Evolutionary conservation across 2,797 vertebrate genomes (phyloP).

Genomic region (Urocyon cinereoargenteus): DNA sequence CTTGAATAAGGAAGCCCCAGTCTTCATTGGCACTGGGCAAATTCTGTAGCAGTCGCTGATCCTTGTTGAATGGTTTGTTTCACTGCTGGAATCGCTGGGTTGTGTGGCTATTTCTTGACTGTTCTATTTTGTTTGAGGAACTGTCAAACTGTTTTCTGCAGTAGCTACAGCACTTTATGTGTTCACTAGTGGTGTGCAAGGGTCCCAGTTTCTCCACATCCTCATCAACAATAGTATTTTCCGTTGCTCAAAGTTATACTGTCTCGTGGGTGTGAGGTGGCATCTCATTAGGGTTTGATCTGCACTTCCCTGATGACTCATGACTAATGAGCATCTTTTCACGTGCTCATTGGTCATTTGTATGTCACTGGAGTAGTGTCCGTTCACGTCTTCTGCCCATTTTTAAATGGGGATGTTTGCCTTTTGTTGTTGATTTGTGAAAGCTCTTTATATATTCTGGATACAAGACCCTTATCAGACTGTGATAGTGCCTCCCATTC

Average conservation of each 20-base stretch:
- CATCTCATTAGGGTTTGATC: neutral
- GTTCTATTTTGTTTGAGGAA: neutral
- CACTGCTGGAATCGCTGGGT: neutral
- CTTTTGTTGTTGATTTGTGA: neutral
- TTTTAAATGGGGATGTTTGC: neutral
- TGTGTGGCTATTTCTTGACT: neutral
- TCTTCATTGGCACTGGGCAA: neutral
- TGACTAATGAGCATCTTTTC: neutral
- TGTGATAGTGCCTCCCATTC: neutral
- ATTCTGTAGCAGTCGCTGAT: neutral
- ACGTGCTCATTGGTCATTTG: neutral
- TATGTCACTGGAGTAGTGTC: neutral
- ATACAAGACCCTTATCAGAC: neutral
- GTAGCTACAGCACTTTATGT: neutral
- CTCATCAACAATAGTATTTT: neutral
- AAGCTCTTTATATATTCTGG: neutral
- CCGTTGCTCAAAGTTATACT: neutral
- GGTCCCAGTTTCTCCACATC: neutral
- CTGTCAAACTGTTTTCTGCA: neutral
- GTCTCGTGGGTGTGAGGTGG: neutral
- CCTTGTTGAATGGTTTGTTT: neutral
- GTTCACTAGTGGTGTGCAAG: neutral
- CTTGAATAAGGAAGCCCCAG: neutral
- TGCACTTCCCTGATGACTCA: neutral
- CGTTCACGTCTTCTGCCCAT: neutral